Evolutionary conservation across 37 sponge, comb jelly and placozoan species (phyloP).

Genomic region (Diacarnus erythraeanus): DNA sequence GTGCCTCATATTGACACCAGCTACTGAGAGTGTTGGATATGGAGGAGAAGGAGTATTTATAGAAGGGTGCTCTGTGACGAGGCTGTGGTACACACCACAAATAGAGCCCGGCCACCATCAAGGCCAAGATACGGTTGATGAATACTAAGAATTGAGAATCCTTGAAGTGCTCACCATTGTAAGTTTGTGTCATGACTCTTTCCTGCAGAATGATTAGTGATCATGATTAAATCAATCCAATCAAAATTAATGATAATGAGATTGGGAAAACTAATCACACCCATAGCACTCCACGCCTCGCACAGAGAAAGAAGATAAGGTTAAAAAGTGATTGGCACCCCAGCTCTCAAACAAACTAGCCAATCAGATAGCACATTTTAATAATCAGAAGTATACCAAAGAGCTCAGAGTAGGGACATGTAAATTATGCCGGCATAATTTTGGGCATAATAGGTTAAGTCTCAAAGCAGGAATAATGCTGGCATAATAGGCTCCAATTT

Average conservation of each 20-base stretch:
- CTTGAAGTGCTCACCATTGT: slow-evolving; percentile 84
- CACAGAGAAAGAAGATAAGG: neutral
- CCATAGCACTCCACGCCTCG: too few relatives aligned
- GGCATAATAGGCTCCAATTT: too few relatives aligned
- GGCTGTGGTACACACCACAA: slow-evolving; percentile 50
- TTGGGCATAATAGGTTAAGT: too few relatives aligned
- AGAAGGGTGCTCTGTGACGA: slow-evolving; percentile 68
- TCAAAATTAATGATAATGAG: too few relatives aligned
- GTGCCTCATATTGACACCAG: slow-evolving; percentile 99
- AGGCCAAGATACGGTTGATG: slow-evolving; percentile 87
- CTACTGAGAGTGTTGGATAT: slow-evolving; percentile 95
- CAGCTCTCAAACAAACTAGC: too few relatives aligned
- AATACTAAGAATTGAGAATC: slow-evolving; percentile 98
- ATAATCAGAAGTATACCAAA: too few relatives aligned
- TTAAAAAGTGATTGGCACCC: neutral
- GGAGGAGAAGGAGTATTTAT: slow-evolving; percentile 94
- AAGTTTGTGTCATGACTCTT: slow-evolving; percentile 88
- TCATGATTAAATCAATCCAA: neutral
- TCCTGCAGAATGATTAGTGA: slow-evolving; percentile 52
- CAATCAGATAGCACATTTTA: too few relatives aligned
- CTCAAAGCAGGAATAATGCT: too few relatives aligned
- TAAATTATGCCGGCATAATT: too few relatives aligned
- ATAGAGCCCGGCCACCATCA: slow-evolving; percentile 67
- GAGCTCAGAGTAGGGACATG: too few relatives aligned
- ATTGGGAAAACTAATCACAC: too few relatives aligned